Evolutionary conservation across 2,797 vertebrate genomes (phyloP).

Genomic region (Octomys mimax): DNA sequence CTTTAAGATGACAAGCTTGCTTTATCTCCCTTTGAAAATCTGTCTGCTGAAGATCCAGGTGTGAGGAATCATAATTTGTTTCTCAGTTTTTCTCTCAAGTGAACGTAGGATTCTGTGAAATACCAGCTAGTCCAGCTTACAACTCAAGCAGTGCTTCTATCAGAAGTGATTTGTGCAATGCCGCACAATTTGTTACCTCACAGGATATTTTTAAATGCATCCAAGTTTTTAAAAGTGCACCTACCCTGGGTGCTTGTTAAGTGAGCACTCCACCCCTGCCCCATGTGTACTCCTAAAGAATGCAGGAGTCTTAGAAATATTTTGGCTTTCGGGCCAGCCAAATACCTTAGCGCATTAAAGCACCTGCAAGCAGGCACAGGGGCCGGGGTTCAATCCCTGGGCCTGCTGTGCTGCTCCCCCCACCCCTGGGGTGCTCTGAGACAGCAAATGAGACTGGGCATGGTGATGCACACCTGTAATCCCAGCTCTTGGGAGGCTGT

Average conservation of each 20-base stretch:
- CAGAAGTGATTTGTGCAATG: not conserved
- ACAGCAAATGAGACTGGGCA: too few relatives aligned
- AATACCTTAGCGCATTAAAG: too few relatives aligned
- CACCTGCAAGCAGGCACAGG: too few relatives aligned
- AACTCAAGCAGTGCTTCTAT: not conserved
- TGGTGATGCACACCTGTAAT: too few relatives aligned
- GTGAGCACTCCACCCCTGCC: not conserved
- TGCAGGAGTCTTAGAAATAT: not conserved
- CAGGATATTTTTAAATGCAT: not conserved
- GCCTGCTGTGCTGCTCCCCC: too few relatives aligned
- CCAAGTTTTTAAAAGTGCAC: not conserved
- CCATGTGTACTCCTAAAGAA: not conserved
- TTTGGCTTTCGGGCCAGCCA: not conserved
- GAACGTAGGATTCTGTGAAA: not conserved
- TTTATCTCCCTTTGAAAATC: slow-evolving; percentile 12
- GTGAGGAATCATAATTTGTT: not conserved
- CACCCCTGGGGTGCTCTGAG: too few relatives aligned
- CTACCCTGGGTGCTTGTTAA: not conserved
- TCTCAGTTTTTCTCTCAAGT: not conserved
- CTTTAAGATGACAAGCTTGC: slow-evolving; percentile 1
- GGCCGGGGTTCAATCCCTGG: too few relatives aligned
- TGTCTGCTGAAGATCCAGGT: not conserved
- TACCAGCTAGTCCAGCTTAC: not conserved
- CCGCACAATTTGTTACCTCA: not conserved
- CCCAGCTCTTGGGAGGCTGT: too few relatives aligned